A percentile compares a stretch with the other conserved stretches of the same genome.
Conservation (phyloP, 2,113 vertebrate genomes). For the Rhea pennata region DNA sequence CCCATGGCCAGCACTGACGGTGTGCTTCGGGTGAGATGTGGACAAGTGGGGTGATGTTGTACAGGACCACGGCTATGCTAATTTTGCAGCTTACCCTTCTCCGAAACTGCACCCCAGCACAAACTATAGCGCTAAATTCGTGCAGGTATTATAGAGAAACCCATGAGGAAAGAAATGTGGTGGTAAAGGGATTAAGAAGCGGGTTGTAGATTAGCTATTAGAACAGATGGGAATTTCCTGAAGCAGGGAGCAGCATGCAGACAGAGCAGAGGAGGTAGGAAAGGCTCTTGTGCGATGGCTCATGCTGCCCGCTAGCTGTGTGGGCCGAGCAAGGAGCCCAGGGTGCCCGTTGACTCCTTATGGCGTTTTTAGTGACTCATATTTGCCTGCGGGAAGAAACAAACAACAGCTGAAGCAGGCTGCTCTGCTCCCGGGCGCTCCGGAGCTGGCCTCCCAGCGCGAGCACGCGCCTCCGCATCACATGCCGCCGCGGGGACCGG, state of each 20-base stretch:
- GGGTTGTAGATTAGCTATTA: neutral
- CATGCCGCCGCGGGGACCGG: too few relatives aligned
- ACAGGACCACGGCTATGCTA: neutral
- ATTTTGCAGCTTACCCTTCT: neutral
- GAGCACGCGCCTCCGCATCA: neutral
- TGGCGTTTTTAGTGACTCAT: conserved; percentile 39
- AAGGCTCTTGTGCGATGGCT: neutral
- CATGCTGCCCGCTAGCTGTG: conserved; percentile 45
- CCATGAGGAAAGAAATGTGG: neutral
- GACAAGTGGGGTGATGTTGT: fast-evolving
- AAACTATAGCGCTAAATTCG: neutral
- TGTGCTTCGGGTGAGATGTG: neutral
- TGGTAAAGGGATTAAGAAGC: neutral
- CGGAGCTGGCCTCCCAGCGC: neutral
- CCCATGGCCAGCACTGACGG: fast-evolving
- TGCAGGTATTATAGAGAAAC: neutral
- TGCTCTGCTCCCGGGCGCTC: neutral
- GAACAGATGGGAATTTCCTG: neutral
- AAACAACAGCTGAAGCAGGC: conserved; percentile 7
- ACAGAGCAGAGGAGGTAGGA: neutral
- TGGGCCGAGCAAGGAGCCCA: conserved; percentile 19
- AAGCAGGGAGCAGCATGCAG: neutral
- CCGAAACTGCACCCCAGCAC: neutral
- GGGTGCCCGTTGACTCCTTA: conserved; percentile 43
- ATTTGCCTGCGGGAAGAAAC: neutral